Evolutionary conservation across 2,113 vertebrate species (phyloP).

Genomic region (Eurystomus gularis): DNA sequence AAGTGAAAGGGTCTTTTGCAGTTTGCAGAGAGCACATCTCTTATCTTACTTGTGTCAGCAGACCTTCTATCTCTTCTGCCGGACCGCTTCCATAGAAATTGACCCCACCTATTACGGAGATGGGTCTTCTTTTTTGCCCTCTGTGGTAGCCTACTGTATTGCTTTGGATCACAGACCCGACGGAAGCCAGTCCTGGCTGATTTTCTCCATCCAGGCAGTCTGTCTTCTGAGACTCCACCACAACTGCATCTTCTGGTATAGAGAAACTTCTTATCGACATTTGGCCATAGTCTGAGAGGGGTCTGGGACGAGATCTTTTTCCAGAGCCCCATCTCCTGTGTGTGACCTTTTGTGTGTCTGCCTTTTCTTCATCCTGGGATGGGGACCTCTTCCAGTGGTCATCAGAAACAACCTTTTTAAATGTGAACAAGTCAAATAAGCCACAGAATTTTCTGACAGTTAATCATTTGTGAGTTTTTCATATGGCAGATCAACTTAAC

Average conservation of each 20-base stretch:
- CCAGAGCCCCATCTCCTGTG: constrained; percentile 78
- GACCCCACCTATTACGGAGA: constrained; percentile 88
- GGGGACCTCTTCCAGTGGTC: constrained; percentile 72
- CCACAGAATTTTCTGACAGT: constrained; percentile 26
- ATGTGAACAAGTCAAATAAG: constrained; percentile 78
- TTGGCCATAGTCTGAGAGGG: constrained; percentile 92
- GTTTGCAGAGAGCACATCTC: constrained; percentile 53
- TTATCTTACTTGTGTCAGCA: constrained; percentile 88
- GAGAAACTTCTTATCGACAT: constrained; percentile 80
- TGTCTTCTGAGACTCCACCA: constrained; percentile 48
- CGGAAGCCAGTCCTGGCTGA: constrained; percentile 3
- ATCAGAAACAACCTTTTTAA: constrained; percentile 80
- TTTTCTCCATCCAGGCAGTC: constrained; percentile 40
- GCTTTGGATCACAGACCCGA: background rate
- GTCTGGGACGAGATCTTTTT: constrained; percentile 81
- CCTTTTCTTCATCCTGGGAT: constrained; percentile 73
- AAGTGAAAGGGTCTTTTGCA: constrained; percentile 41
- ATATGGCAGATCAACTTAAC: background rate
- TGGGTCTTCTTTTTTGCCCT: constrained; percentile 79
- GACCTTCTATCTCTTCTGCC: constrained; percentile 79
- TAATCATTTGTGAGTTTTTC: background rate
- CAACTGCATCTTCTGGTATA: constrained; percentile 87
- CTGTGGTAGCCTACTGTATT: constrained; percentile 50
- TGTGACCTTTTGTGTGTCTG: constrained; percentile 62
- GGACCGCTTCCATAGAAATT: constrained; percentile 78